phyloP scores from a whole-genome alignment of 2,113 vertebrate species.

The Zonotrichia leucophrys region DNA sequence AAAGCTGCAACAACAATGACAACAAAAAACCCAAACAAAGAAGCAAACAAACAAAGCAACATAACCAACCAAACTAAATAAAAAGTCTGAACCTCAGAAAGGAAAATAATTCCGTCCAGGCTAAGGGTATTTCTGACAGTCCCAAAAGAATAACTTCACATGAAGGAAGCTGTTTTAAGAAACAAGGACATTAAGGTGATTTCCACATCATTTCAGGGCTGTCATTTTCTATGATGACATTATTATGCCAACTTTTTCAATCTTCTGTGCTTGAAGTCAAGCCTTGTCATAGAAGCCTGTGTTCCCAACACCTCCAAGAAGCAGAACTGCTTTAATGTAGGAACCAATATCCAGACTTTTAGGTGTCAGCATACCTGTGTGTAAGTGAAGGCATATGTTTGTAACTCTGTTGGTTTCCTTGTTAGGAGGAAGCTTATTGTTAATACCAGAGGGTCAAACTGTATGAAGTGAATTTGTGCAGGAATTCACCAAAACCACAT shows the following conservation, averaged over 20 bases:
- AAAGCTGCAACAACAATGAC: background rate
- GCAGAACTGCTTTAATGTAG: background rate
- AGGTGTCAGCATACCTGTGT: background rate
- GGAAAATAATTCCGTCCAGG: background rate
- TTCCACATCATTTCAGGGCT: background rate
- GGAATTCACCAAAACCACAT: conserved; percentile 36
- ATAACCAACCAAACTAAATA: background rate
- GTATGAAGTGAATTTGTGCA: background rate
- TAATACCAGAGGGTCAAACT: background rate
- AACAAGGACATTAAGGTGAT: background rate
- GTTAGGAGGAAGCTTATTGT: conserved; percentile 4
- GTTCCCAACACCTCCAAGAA: background rate
- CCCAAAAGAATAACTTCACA: background rate
- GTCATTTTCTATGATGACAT: background rate
- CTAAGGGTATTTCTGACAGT: background rate
- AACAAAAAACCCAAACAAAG: background rate
- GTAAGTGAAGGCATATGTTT: background rate
- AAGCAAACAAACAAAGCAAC: background rate
- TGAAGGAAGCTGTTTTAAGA: background rate
- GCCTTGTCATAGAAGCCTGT: background rate
- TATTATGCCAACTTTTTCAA: background rate
- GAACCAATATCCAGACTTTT: background rate
- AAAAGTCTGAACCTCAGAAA: background rate
- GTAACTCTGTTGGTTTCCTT: background rate
- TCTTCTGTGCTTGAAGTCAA: background rate